A percentile compares a stretch with the other conserved stretches of the same genome.
Evolutionary conservation across 2,888 invertebrate genomes (phyloP).

Genomic region (Lydus trimaculatus): DNA sequence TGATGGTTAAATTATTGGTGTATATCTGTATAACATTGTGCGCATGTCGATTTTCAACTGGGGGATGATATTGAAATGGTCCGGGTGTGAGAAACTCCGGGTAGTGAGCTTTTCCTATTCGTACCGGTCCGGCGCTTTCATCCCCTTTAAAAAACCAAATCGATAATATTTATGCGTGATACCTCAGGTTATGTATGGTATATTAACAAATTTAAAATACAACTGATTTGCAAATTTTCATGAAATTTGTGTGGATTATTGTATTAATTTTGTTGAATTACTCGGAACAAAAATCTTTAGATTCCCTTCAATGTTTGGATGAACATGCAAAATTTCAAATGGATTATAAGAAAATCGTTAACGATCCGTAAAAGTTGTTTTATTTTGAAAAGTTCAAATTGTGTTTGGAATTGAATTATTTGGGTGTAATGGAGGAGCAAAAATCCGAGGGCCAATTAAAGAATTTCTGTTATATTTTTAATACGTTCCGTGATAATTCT

Average conservation of each 20-base stretch:
- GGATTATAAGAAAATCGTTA: neutral
- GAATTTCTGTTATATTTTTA: slow-evolving; percentile 47
- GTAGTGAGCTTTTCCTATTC: slow-evolving; percentile 57
- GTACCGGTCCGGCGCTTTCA: slow-evolving; percentile 43
- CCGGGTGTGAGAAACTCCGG: slow-evolving; percentile 52
- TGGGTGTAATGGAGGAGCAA: slow-evolving; percentile 48
- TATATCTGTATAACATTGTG: slow-evolving; percentile 17
- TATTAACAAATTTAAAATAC: slow-evolving; percentile 41
- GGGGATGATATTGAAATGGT: slow-evolving; percentile 44
- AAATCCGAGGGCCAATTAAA: slow-evolving; percentile 53
- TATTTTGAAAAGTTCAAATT: neutral
- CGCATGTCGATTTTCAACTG: slow-evolving; percentile 23
- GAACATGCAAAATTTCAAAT: slow-evolving; percentile 1
- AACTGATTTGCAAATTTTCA: slow-evolving; percentile 24
- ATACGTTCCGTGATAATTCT: slow-evolving; percentile 68
- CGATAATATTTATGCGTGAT: slow-evolving; percentile 49
- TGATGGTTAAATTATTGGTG: slow-evolving; percentile 19
- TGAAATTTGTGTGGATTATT: slow-evolving; percentile 21
- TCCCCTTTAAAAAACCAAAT: slow-evolving; percentile 38
- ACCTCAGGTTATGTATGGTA: slow-evolving; percentile 46
- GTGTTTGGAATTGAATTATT: neutral
- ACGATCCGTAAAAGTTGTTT: neutral
- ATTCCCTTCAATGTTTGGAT: neutral
- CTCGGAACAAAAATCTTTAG: neutral
- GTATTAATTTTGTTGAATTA: slow-evolving; percentile 16